Base-by-base conservation (phyloP, 2,888 invertebrate genomes). In the Teleiodes luculella region DNA sequence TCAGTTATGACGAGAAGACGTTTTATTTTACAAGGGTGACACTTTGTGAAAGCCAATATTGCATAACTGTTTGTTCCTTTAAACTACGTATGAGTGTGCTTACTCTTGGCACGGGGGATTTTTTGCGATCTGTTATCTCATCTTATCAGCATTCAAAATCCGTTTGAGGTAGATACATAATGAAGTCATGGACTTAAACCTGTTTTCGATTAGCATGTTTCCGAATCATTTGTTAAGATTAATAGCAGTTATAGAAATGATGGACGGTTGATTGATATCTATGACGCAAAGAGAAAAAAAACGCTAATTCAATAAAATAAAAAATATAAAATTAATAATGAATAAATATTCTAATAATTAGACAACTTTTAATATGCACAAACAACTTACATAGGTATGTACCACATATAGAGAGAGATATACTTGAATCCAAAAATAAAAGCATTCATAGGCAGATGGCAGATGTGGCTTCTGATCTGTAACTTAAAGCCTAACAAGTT, bases 181-280 rank as follows among this genome's bases (percentile, higher is more conserved):
- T 79, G 78, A 79, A 75, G 74, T 80, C 80, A 81, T 65, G 66
- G 57, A 64, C 56, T 57, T 65, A 72, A 72, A 68, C 68, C 61
- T 59, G 65, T 75, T 71, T 62, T 56, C 60, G 64, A 65, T 16
- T 47, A 33, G 18, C 8, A 11, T 14, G 13, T 11, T 8, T 35
- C 35, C n/a, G 4, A 4, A n/a, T 35, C 35, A n/a, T 14, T 36
- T 36, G 36, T 14, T 13, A 36, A 24, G n/a, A n/a, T n/a, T n/a
- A n/a, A n/a, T n/a, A n/a, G 24, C 24, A 24, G 24, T 24, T 24
- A 4, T 6, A 24, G 6, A 24, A 24, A 24, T 4, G 3, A 24
- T 24, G 3, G 24, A 24, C 6, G 24, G 6, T 24, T 24, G 24
- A 24, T 24, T 24, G 24, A 24, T 24, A 24, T 24, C 24, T 24